phyloP scores from a whole-genome alignment of 2,888 invertebrate species.

The Netelia virgata region DNA sequence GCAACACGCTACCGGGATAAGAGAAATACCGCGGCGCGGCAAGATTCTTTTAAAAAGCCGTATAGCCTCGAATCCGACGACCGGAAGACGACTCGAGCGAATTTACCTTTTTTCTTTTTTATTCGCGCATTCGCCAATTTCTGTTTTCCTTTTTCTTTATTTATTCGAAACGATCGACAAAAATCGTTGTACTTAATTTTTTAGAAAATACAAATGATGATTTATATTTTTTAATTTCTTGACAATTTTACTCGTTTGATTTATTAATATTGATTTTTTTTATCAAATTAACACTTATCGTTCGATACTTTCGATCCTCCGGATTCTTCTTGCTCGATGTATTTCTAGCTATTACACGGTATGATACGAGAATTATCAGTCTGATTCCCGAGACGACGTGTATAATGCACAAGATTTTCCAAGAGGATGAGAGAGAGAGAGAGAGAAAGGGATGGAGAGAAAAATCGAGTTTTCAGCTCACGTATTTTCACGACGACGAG shows the following conservation, averaged over 20 bases:
- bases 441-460: slow-evolving; percentile 10
- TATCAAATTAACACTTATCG: background rate
- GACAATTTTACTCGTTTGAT: too few species aligned
- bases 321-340: slow-evolving; percentile 3
- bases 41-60: background rate
- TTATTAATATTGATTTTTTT: too few species aligned
- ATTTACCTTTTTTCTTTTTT: too few species aligned
- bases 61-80: background rate
- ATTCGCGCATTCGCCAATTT: too few species aligned
- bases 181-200: too few species aligned
- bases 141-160: too few species aligned
- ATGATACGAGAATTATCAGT: slow-evolving; percentile 38
- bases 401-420: slow-evolving; percentile 39
- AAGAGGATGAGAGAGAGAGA: slow-evolving; percentile 13
- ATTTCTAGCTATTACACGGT: slow-evolving; percentile 6
- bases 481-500: slow-evolving; percentile 46
- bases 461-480: slow-evolving; percentile 54
- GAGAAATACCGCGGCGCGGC: background rate
- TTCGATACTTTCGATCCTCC: background rate
- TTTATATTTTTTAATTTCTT: too few species aligned
- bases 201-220: too few species aligned
- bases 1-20: slow-evolving; percentile 50
- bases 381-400: slow-evolving; percentile 45
- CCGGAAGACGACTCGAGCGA: background rate
- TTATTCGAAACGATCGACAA: too few species aligned